These are phyloP conservation scores for Stenoptilia bipunctidactyla DNA, from an alignment of 2,888 invertebrate species.

Conservation along the genomic window DNA sequence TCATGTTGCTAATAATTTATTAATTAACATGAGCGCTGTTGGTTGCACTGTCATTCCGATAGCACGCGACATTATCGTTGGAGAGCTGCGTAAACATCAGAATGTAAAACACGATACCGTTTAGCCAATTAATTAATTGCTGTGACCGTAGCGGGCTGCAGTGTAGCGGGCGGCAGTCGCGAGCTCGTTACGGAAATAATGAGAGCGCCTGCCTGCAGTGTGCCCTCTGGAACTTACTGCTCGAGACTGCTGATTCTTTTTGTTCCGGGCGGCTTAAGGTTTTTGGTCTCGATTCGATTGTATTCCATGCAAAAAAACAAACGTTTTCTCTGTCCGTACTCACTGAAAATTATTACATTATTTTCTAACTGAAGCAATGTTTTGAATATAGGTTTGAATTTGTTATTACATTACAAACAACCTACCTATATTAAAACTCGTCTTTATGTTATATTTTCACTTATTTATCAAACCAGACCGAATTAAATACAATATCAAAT, in stretches of 20 bases:
- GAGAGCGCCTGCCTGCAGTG: conserved; percentile 35
- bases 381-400: too few relatives aligned
- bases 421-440: too few relatives aligned
- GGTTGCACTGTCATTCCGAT: conserved; percentile 46
- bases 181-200: conserved; percentile 64
- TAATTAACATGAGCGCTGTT: conserved; percentile 53
- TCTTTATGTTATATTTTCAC: too few relatives aligned
- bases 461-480: too few relatives aligned
- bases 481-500: too few relatives aligned
- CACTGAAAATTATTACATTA: too few relatives aligned
- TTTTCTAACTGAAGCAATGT: too few relatives aligned
- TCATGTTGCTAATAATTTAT: conserved; percentile 51
- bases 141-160: conserved; percentile 40
- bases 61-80: conserved; percentile 55
- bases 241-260: neutral
- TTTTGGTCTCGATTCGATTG: neutral
- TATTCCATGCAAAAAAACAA: too few relatives aligned
- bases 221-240: conserved; percentile 28
- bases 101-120: conserved; percentile 66
- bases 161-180: conserved; percentile 31
- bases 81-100: conserved; percentile 65
- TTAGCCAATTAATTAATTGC: conserved; percentile 68
- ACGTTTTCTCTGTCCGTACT: too few relatives aligned
- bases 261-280: neutral
- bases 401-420: too few relatives aligned